These are phyloP conservation scores for Clamator glandarius DNA, from an alignment of 2,797 vertebrate genomes.

Conservation along the genomic window DNA sequence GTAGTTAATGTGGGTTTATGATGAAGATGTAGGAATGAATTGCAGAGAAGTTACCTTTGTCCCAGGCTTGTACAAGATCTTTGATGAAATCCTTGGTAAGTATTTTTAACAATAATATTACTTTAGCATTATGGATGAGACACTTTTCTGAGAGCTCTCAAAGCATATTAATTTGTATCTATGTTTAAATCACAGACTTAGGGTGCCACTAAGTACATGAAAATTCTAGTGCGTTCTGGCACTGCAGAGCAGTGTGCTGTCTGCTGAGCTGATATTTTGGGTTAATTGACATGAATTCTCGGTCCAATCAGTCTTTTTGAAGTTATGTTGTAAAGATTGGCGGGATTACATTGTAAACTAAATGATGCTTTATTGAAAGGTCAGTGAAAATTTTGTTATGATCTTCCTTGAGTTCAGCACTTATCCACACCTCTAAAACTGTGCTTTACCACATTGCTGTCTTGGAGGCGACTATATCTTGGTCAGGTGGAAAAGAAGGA, in stretches of 20 bases:
- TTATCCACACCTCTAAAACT: neutral
- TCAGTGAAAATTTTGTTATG: neutral
- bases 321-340: neutral
- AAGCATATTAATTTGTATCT: neutral
- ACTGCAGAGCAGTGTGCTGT: neutral
- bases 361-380: neutral
- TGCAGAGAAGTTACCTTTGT: conserved; percentile 96
- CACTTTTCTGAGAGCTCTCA: neutral
- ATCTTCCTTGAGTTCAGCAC: neutral
- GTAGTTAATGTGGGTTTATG: conserved; percentile 98
- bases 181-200: neutral
- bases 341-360: neutral
- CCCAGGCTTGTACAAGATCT: conserved; percentile 98
- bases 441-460: neutral
- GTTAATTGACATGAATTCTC: neutral
- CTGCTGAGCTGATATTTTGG: neutral
- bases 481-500: neutral
- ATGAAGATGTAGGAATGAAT: conserved; percentile 97
- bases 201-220: neutral
- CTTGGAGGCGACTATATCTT: neutral
- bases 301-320: neutral
- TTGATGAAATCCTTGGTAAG: conserved; percentile 99
- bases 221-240: neutral
- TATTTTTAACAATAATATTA: conserved; percentile 16
- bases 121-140: neutral